Evolutionary conservation across 2,797 vertebrate genomes (phyloP), one percentile per base, ranked within the genome.

Genomic region (Pelodytes ibericus): DNA sequence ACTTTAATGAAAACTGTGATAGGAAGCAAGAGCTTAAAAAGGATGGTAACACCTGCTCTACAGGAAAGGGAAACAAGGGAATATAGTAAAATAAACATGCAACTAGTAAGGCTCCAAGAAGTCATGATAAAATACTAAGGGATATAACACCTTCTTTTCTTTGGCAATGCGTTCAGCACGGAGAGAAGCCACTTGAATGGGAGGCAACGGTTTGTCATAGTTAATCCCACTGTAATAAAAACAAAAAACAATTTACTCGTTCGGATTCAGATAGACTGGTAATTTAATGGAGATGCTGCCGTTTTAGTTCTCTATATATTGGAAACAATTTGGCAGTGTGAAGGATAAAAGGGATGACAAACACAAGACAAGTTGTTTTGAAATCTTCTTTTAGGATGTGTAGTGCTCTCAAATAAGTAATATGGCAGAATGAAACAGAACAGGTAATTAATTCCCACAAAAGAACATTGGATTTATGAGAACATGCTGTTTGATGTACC

Each of bases 151-250:
- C 95, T 97, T 97, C 80, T 98, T 97, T 88, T 98, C 96, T 81
- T 98, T 98, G 30, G 96, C 93, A 58, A 98, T 98, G 72, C 96
- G 92, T 66, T 98, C 96, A 13, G 96, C 96, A 56, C 95, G 90
- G 69, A 96, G 95, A 29, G 95, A 95, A 0, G 96, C 96, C 20
- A 97, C 95, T 83, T 98, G 96, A 79, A 96, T 96, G 0, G 96
- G 96, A 73, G 93, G 94, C 6, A 97, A 90, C 1, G 96, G 96
- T 79, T 97, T 96, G 82, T 98, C 95, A 26, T 97, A 98, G 86
- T 87, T 95, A 86, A 97, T 97, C 75, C 96, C 95, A 83, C 96
- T 89, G 69, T 30, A 80, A 83, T 76, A 9, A 75, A n/a, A 47
- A 22, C 4, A 26, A 41, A 33, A 10, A 7, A 20, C 49, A 24